Evolutionary conservation across 2,888 invertebrate genomes (phyloP).

Genomic region (Xylota segnis): DNA sequence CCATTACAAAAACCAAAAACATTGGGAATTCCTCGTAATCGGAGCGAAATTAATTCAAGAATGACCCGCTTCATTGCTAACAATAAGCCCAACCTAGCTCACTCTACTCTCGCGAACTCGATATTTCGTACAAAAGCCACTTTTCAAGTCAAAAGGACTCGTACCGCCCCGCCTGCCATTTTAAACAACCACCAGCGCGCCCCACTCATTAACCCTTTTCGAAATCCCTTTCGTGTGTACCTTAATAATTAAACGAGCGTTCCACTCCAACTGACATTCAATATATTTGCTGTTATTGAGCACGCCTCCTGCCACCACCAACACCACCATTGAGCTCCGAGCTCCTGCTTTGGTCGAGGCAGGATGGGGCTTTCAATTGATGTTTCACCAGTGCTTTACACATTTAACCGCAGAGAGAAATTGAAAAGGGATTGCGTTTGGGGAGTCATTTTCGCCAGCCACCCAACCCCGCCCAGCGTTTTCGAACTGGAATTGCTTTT

Average conservation of each 20-base stretch:
- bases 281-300: constrained; percentile 60
- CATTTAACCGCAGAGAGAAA: constrained; percentile 42
- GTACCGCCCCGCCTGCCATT: neutral
- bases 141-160: constrained; percentile 18
- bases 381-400: constrained; percentile 24
- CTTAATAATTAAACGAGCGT: constrained; percentile 60
- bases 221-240: constrained; percentile 56
- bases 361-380: constrained; percentile 39
- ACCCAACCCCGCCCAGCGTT: neutral
- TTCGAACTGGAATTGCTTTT: constrained; percentile 4
- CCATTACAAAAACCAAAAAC: constrained; percentile 38
- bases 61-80: constrained; percentile 51
- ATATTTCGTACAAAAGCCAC: constrained; percentile 35
- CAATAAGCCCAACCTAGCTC: constrained; percentile 33
- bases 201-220: constrained; percentile 52
- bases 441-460: neutral
- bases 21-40: constrained; percentile 54
- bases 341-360: no score
- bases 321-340: neutral
- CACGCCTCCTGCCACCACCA: neutral
- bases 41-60: constrained; percentile 67
- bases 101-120: constrained; percentile 8
- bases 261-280: constrained; percentile 54
- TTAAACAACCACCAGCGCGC: neutral
- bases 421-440: constrained; percentile 49